Conservation (phyloP, 2,113 vertebrate genomes). For the Phrynocephalus versicolor region DNA sequence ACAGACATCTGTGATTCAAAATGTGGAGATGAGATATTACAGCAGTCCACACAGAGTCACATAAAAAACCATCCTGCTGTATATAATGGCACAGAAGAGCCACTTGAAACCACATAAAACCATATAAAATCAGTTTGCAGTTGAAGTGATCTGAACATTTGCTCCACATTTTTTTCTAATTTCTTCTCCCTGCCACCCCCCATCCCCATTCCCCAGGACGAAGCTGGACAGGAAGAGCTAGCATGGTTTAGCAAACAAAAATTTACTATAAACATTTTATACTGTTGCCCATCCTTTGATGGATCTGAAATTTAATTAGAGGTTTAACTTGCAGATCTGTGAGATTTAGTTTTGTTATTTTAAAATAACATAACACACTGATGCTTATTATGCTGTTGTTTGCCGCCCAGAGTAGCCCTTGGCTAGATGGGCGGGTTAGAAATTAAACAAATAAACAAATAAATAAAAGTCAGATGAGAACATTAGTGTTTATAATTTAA, state of each 20-base stretch:
- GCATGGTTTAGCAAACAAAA: background rate
- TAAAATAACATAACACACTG: too few species aligned
- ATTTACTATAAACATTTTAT: background rate
- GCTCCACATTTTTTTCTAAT: background rate
- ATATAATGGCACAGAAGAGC: background rate
- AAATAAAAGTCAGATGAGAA: too few species aligned
- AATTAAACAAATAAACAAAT: too few species aligned
- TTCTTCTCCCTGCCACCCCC: too few species aligned
- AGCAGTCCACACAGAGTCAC: background rate
- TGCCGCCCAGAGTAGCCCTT: too few species aligned
- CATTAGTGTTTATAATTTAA: background rate
- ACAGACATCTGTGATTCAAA: background rate
- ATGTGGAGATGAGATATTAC: background rate
- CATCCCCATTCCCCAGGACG: background rate
- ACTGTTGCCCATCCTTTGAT: background rate
- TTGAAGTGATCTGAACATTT: background rate
- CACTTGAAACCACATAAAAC: background rate
- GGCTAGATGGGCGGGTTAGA: too few species aligned
- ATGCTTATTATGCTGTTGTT: background rate
- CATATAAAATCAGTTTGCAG: too few species aligned
- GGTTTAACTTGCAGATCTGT: too few species aligned
- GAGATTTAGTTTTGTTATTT: background rate
- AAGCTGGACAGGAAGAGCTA: background rate
- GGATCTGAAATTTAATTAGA: background rate
- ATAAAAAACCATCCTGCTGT: too few species aligned